Evolutionary conservation across 2,797 vertebrate species (phyloP).

Genomic region (Enteromius mattozi): DNA sequence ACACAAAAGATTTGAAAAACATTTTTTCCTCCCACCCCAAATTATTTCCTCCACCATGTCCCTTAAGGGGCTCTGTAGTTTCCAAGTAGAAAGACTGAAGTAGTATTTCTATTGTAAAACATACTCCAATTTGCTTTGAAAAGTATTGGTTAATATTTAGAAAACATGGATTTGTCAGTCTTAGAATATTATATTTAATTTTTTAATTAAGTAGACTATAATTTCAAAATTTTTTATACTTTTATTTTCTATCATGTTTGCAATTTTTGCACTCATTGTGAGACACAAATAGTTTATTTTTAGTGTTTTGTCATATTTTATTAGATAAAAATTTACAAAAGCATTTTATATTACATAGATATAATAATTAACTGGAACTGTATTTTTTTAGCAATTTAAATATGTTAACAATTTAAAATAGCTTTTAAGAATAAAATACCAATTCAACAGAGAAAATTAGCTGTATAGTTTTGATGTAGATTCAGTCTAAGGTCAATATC

Average conservation of each 20-base stretch:
- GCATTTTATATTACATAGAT: neutral
- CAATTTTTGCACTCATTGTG: neutral
- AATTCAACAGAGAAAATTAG: neutral
- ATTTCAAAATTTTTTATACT: neutral
- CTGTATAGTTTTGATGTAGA: neutral
- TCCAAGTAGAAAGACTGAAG: too few species aligned
- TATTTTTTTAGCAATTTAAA: neutral
- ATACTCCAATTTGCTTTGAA: neutral
- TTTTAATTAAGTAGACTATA: neutral
- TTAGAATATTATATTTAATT: neutral
- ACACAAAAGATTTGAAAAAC: too few species aligned
- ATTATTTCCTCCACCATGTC: too few species aligned
- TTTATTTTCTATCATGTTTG: neutral
- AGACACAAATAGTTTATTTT: too few species aligned
- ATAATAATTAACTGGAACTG: neutral
- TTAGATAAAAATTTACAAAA: neutral
- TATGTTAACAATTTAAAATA: neutral
- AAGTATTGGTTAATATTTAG: neutral
- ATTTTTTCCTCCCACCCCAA: too few species aligned
- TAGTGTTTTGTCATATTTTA: neutral
- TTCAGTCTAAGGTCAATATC: neutral
- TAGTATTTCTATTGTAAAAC: neutral
- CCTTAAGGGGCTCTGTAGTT: too few species aligned
- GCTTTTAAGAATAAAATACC: neutral
- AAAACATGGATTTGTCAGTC: neutral